Percentiles rank a stretch among this genome's conserved stretches.
Evolutionary conservation across 1,140 invertebrate genomes (phyloP).

Genomic region (Meloidogyne hapla): DNA sequence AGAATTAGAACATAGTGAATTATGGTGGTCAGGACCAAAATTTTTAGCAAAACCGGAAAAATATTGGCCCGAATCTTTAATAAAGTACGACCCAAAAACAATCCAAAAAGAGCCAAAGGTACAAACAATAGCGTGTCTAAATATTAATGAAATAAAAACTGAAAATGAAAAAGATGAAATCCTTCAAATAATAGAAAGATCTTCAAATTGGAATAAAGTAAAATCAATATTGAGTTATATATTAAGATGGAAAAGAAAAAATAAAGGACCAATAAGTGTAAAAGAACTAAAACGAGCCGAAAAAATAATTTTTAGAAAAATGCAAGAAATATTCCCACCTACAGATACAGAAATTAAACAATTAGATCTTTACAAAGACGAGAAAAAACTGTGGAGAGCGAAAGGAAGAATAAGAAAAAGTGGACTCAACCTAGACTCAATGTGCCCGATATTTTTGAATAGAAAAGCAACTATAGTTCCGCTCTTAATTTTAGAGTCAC

Average conservation of each 20-base stretch:
- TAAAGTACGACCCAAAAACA: slow-evolving; percentile 5
- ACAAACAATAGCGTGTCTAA: background rate
- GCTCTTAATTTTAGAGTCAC: background rate
- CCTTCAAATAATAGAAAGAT: background rate
- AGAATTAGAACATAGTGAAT: background rate
- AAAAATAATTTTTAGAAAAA: background rate
- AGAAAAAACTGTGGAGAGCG: background rate
- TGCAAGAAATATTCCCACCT: background rate
- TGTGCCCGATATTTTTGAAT: background rate
- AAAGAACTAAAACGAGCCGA: background rate
- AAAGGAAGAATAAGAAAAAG: slow-evolving; percentile 12
- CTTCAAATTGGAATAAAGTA: background rate
- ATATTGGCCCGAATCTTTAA: background rate
- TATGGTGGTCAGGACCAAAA: background rate
- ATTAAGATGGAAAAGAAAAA: background rate
- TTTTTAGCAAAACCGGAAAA: background rate
- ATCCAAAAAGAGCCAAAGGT: background rate
- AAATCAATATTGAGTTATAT: slow-evolving; percentile 2
- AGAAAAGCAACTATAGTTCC: background rate
- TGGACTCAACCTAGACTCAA: background rate
- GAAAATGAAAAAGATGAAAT: background rate
- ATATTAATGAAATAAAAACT: background rate
- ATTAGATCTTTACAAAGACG: background rate
- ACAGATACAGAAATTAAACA: background rate
- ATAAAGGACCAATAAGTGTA: background rate